These are phyloP conservation scores for Thumatha senex DNA, from an alignment of 2,888 invertebrate species.

Conservation along the genomic window DNA sequence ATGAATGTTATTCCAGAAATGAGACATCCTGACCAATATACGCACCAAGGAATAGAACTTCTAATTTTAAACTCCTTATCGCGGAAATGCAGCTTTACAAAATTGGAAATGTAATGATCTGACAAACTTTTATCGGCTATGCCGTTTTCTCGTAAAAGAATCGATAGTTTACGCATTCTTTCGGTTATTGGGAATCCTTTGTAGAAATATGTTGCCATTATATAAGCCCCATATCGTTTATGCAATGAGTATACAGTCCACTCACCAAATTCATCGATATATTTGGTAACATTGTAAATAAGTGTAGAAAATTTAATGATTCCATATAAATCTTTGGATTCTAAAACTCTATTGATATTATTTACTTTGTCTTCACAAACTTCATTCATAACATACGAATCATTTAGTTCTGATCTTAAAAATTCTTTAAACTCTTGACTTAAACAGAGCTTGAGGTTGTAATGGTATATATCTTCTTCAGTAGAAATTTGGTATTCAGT, in stretches of 20 bases:
- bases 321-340: neutral
- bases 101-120: neutral
- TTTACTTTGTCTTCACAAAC: neutral
- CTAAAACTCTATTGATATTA: neutral
- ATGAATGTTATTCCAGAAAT: neutral
- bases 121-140: slow-evolving; percentile 5
- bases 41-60: neutral
- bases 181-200: slow-evolving; percentile 17
- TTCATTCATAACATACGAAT: slow-evolving; percentile 16
- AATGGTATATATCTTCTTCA: slow-evolving; percentile 6
- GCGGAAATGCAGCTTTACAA: neutral
- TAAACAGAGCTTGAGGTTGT: slow-evolving; percentile 3
- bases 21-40: neutral
- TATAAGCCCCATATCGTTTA: slow-evolving; percentile 13
- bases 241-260: neutral
- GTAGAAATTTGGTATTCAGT: slow-evolving; percentile 25
- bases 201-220: slow-evolving; percentile 27
- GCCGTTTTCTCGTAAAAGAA: slow-evolving; percentile 14
- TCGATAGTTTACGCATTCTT: neutral
- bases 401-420: neutral
- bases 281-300: neutral
- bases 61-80: neutral
- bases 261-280: neutral
- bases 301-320: neutral
- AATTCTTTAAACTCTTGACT: slow-evolving; percentile 1